Percentiles rank a stretch among this genome's conserved stretches.
phyloP scores from a whole-genome alignment of 2,888 invertebrate species.

The Thecophora atra region DNA sequence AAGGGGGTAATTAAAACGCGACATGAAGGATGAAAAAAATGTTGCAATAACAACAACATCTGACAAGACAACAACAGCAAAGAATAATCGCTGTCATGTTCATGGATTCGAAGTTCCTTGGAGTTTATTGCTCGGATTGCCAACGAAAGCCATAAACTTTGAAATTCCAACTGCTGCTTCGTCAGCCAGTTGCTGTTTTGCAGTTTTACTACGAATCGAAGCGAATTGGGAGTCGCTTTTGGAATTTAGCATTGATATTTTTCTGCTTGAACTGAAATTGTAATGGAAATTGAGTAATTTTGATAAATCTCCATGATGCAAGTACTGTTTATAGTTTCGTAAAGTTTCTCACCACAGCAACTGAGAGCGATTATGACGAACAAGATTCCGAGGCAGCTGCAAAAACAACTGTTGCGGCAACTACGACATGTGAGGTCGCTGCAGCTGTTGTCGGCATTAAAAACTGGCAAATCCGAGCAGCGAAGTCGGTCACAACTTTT shows the following conservation, averaged over 20 bases:
- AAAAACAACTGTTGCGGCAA: neutral
- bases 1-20: neutral
- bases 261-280: neutral
- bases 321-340: no score
- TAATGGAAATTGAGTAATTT: neutral
- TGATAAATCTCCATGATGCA: neutral
- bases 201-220: neutral
- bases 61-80: slow-evolving; percentile 7
- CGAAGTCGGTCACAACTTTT: neutral
- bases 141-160: slow-evolving; percentile 33
- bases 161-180: slow-evolving; percentile 26
- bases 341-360: neutral
- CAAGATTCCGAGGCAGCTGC: neutral
- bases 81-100: slow-evolving; percentile 31
- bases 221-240: neutral
- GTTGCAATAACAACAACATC: slow-evolving; percentile 11
- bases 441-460: neutral
- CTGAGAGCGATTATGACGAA: neutral
- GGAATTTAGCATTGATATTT: neutral
- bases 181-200: neutral
- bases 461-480: neutral
- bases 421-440: neutral
- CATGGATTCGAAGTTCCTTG: slow-evolving; percentile 5
- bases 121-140: slow-evolving; percentile 32
- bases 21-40: neutral